Conservation (phyloP, 2,797 vertebrate species). For the Taeniopygia guttata region DNA sequence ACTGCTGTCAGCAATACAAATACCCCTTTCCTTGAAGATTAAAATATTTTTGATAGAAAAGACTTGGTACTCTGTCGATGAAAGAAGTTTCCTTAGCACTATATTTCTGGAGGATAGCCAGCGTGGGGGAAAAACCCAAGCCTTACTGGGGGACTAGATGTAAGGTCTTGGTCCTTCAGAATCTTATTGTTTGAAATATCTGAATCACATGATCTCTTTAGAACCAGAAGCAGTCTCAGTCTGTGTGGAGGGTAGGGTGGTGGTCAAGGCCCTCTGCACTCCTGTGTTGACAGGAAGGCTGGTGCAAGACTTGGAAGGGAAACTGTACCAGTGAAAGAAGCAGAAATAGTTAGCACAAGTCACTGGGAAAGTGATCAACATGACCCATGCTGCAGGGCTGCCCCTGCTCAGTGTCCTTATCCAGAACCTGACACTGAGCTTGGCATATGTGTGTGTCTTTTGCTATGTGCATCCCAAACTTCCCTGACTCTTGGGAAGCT, state of each 20-base stretch:
- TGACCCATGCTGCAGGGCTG: rapidly evolving
- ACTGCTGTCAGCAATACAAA: not conserved
- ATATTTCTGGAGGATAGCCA: not conserved
- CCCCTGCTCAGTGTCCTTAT: not conserved
- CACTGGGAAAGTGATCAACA: rapidly evolving
- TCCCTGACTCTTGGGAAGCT: not conserved
- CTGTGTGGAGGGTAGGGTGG: not conserved
- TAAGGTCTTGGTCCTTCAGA: not conserved
- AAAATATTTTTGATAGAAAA: not conserved
- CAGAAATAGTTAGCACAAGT: not conserved
- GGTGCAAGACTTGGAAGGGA: not conserved
- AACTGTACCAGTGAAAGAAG: not conserved
- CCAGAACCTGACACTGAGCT: not conserved
- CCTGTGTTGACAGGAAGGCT: not conserved
- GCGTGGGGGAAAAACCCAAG: not conserved
- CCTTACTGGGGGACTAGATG: not conserved
- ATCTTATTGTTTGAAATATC: not conserved
- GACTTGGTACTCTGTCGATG: not conserved
- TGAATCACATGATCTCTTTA: not conserved
- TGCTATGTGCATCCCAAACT: not conserved
- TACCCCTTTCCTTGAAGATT: not conserved
- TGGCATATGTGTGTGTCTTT: rapidly evolving
- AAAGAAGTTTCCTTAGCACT: not conserved
- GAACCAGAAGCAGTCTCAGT: not conserved
- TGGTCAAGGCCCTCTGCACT: not conserved